phyloP scores from a whole-genome alignment of 2,113 vertebrate genomes.

The Oncorhynchus kisutch region DNA sequence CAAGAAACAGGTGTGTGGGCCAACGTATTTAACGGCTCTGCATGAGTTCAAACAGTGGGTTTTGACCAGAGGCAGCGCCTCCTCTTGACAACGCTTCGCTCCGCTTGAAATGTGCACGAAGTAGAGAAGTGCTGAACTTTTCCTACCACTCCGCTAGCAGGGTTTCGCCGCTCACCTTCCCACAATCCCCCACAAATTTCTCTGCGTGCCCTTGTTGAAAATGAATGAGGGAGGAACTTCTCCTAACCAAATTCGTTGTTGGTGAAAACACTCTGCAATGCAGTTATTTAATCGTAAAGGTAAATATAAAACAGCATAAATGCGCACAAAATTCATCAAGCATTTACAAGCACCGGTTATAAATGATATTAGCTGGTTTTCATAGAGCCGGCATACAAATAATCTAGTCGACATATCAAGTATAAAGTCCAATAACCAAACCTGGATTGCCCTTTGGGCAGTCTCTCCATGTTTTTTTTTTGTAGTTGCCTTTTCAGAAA shows the following conservation, averaged over 20 bases:
- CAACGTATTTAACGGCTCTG: neutral
- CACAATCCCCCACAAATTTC: no score
- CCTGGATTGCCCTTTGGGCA: neutral
- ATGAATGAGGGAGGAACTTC: no score
- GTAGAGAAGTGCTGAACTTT: no score
- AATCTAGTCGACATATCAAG: neutral
- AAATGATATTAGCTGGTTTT: neutral
- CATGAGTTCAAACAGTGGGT: neutral
- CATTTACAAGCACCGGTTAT: neutral
- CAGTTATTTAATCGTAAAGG: conserved; percentile 8
- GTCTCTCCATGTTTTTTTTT: neutral
- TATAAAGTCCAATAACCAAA: neutral
- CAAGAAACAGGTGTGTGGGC: neutral
- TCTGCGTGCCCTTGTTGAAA: no score
- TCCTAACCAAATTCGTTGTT: neutral
- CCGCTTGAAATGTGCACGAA: no score
- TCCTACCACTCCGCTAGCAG: no score
- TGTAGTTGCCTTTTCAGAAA: neutral
- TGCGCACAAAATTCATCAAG: neutral
- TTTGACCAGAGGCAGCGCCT: no score
- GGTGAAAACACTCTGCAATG: neutral
- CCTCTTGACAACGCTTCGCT: no score
- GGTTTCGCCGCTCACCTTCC: no score
- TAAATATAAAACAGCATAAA: neutral
- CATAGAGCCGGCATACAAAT: conserved; percentile 2